These are phyloP conservation scores for Bucorvus abyssinicus DNA, from an alignment of 2,797 vertebrate genomes.

Conservation along the genomic window DNA sequence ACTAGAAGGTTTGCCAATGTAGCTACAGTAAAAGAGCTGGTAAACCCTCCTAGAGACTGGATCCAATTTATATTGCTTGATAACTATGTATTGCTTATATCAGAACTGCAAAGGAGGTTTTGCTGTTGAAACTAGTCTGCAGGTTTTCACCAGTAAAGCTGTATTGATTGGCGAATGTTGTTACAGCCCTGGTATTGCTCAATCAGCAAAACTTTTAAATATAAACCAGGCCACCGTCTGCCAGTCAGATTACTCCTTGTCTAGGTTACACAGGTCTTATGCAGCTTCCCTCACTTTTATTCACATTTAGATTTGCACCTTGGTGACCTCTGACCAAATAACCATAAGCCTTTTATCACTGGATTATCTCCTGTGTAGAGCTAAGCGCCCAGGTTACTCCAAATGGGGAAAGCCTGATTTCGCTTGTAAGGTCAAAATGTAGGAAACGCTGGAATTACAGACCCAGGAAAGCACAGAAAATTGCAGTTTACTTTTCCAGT, in stretches of 20 bases:
- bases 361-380: slow-evolving; percentile 21
- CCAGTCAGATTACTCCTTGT: neutral
- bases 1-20: neutral
- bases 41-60: neutral
- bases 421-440: neutral
- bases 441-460: neutral
- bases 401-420: neutral
- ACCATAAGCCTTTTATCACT: neutral
- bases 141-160: neutral
- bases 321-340: slow-evolving; percentile 29
- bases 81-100: neutral
- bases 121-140: neutral
- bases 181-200: neutral
- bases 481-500: neutral
- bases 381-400: neutral
- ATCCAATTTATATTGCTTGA: neutral
- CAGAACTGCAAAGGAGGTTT: neutral
- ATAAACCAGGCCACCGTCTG: neutral
- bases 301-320: neutral
- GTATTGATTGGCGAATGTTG: neutral
- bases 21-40: neutral
- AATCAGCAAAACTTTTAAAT: neutral
- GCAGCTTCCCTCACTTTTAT: neutral
- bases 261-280: neutral
- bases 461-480: neutral